Base-by-base conservation (phyloP, 2,113 vertebrate species). In the Bubo blakistoni region DNA sequence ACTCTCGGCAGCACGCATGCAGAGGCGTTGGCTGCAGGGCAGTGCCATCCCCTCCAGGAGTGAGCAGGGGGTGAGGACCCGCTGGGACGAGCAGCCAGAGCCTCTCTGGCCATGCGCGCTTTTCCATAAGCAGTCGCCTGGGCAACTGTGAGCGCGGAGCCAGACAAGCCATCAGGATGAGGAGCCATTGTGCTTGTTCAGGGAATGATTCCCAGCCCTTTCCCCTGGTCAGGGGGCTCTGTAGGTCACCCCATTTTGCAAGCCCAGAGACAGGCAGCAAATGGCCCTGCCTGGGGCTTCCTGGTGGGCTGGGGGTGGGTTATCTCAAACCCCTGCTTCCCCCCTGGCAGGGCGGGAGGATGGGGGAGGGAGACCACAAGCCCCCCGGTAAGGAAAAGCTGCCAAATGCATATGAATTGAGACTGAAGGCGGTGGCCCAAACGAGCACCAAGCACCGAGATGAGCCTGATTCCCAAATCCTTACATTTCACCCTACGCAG, bases 1-100 rank as follows among this genome's bases (percentile, higher is more conserved):
- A 6, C 32, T 9, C 17, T 36, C 0, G 3, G 36, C 4, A 0
- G 20, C 0, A 1, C 47, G 34, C 1, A 0, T 54, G 69, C n/a
- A 4, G 67, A 9, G n/a, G 26, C 17, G 30, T 10, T 17, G 16
- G 74, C 27, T 27, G 72, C 59, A 22, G 76, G 69, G 70, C 66
- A 57, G 49, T 25, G 58, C 44, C 65, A 44, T 11, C 25, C 58
- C 54, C 51, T 27, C 22, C 24, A 4, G 65, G 16, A 66, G 70
- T 0, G 29, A 44, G 72, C 49, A 34, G 69, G 46, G 76, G 46
- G 10, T 13, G 67, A 82, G 32, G 62, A 49, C 42, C 73, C 0
- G 3, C 47, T 21, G 47, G 74, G 82, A 54, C 29, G 9, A 38
- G 80, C 83, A 67, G 72, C 70, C 54, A 2, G 55, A 94, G 81